Conservation (phyloP, 35 echinoderm and acorn worm species). For the Chiridota heheva region DNA sequence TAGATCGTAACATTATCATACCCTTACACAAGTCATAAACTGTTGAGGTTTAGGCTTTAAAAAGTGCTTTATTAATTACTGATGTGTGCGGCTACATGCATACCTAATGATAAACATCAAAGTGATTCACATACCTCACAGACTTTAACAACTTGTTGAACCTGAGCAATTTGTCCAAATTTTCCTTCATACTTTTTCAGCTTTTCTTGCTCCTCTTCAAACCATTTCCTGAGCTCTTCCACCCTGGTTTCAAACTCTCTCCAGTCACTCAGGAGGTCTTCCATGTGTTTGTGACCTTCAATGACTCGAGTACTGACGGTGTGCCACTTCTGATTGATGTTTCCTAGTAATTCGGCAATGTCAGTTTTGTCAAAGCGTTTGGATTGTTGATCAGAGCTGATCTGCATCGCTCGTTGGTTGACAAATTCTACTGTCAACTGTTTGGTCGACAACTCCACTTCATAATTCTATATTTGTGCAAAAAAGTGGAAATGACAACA, state of each 20-base stretch:
- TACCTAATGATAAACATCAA: too few species aligned
- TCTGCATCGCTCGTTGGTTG: conserved; percentile 84
- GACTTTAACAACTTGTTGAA: conserved; percentile 64
- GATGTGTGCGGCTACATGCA: too few species aligned
- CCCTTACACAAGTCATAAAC: too few species aligned
- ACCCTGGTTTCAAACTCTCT: conserved; percentile 60
- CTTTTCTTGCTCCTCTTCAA: conserved; percentile 69
- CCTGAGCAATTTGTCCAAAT: conserved; percentile 73
- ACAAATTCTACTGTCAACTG: conserved; percentile 91
- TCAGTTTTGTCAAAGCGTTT: conserved; percentile 90
- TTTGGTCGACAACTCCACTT: conserved; percentile 78
- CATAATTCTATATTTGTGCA: conserved; percentile 61
- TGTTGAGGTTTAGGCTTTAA: too few species aligned
- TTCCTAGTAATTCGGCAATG: conserved; percentile 90
- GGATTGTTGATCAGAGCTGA: conserved; percentile 69
- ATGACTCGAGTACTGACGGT: conserved; percentile 51
- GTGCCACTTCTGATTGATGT: conserved; percentile 85
- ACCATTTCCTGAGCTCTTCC: conserved; percentile 51
- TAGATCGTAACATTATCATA: too few species aligned
- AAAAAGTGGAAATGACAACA: background rate
- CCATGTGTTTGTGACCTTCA: conserved; percentile 73
- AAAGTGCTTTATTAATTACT: too few species aligned
- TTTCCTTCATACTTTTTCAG: conserved; percentile 72
- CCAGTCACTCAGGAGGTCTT: conserved; percentile 66
- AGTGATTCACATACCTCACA: conserved; percentile 74